Evolutionary conservation across 2,797 vertebrate species (phyloP), one percentile per base, ranked within the genome.

Genomic region (Bufotes viridis): DNA sequence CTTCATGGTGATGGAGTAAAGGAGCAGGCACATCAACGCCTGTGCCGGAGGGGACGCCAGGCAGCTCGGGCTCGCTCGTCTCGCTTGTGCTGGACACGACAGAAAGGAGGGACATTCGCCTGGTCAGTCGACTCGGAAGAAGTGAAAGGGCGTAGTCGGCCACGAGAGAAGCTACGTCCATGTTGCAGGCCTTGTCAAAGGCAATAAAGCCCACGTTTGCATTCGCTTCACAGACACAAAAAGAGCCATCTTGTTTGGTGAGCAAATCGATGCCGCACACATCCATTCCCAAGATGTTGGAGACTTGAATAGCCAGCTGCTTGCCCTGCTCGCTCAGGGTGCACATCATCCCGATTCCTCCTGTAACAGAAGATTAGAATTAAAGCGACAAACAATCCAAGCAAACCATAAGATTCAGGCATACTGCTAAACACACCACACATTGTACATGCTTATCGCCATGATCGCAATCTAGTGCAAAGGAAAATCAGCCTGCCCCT

Each of bases 131-230:
- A 94, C 95, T 94, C 92, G 95, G 91, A 84, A 96, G 95, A 60
- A 96, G 94, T 53, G 96, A 96, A 91, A 94, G 90, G 90, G 95
- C 95, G 92, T 95, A 95, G 92, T 96, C 95, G 79, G 95, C 95
- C 92, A 96, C 95, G 93, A 96, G 93, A 92, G 94, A 94, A 93
- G 95, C 95, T 93, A 96, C 95, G 69, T 96, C 95, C 93, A 96
- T 94, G 94, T 96, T 96, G 92, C 95, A 96, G 92, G 95, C 95
- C 94, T 96, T 96, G 94, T 96, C 95, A 91, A 96, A 96, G 92
- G 96, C 95, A 90, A 96, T 96, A 93, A 96, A 96, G 94, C 95
- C 94, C 94, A 96, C 95, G 92, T 96, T 96, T 91, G 96, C 95
- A 85, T 96, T 96, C 91, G 95, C 95, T 93, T 96, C 95, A 88